phyloP scores from a whole-genome alignment of 2,113 vertebrate species.

The Tetrax tetrax region DNA sequence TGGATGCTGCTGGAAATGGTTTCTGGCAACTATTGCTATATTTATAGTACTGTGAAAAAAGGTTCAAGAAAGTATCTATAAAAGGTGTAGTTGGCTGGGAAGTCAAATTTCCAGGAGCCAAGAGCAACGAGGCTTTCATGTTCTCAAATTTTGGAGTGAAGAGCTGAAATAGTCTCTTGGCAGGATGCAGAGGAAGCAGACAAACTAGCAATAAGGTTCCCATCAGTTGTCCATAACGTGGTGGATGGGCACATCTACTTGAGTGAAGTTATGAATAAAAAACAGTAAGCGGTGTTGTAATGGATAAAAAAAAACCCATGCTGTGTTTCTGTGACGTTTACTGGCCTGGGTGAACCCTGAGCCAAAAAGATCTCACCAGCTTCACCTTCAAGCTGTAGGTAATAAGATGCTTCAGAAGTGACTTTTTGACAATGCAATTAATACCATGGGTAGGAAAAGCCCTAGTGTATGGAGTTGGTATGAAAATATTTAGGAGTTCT shows the following conservation, averaged over 20 bases:
- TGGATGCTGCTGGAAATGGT: conserved; percentile 68
- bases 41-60: conserved; percentile 71
- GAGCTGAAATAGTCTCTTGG: conserved; percentile 69
- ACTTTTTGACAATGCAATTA: background rate
- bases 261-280: background rate
- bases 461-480: background rate
- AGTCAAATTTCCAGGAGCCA: conserved; percentile 71
- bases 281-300: background rate
- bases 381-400: background rate
- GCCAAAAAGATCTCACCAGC: conserved; percentile 11
- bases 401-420: background rate
- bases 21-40: conserved; percentile 73
- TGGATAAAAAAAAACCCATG: background rate
- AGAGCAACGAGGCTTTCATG: conserved; percentile 78
- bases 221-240: conserved; percentile 47
- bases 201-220: conserved; percentile 52
- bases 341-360: background rate
- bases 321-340: background rate
- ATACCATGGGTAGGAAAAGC: background rate
- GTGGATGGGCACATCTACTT: background rate
- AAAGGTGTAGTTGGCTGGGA: conserved; percentile 80
- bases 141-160: conserved; percentile 75
- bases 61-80: conserved; percentile 79
- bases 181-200: conserved; percentile 68
- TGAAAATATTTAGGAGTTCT: conserved; percentile 35